A percentile compares a stretch with the other conserved stretches of the same genome.
These are phyloP conservation scores for Galerucella calmariensis DNA, from an alignment of 2,888 invertebrate genomes.

Conservation along the genomic window DNA sequence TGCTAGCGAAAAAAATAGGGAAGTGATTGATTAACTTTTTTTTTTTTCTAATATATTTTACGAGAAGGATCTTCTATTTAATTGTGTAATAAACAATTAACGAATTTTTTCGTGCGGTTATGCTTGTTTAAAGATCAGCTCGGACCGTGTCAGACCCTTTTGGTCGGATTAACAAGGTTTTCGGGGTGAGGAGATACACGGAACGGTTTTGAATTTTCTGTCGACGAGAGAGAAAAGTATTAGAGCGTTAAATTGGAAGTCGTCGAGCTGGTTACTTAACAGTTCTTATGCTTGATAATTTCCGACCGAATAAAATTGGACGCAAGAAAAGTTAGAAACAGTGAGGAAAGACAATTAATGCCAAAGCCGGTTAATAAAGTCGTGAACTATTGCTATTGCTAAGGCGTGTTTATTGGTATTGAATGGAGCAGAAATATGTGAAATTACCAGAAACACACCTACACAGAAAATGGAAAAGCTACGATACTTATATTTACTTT, in stretches of 20 bases:
- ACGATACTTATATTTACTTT: no score
- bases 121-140: background rate
- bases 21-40: background rate
- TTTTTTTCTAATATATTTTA: background rate
- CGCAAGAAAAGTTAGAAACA: no score
- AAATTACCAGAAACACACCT: no score
- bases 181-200: background rate
- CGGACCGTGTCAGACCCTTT: background rate
- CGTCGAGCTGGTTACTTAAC: background rate
- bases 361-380: no score
- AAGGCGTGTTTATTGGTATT: no score
- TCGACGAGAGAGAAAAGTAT: slow-evolving; percentile 10
- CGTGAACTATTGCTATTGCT: no score
- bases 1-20: no score
- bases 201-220: slow-evolving; percentile 7
- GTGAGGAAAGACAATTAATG: no score
- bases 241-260: background rate
- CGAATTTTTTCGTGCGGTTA: background rate
- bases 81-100: background rate
- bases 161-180: slow-evolving; percentile 15
- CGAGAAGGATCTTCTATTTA: background rate
- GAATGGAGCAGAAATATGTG: no score
- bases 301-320: background rate
- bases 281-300: slow-evolving; percentile 8
- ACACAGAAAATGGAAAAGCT: no score